Evolutionary conservation across 2,797 vertebrate species (phyloP), one percentile per base, ranked within the genome.

Genomic region (Syngnathus rostellatus): DNA sequence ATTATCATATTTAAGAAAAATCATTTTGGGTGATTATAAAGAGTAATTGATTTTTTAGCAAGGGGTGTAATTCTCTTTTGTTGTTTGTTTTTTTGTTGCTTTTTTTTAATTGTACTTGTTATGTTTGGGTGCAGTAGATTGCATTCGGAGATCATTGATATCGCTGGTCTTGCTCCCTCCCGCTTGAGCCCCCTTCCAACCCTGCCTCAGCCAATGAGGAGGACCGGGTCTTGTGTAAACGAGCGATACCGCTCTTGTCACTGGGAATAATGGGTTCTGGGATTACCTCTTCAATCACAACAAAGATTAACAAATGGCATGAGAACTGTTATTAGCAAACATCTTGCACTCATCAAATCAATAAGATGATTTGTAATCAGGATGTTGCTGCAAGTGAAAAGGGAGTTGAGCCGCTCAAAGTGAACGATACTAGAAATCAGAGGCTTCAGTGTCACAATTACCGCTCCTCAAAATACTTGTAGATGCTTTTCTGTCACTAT

Each of bases 1-100:
- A 99, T 97, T 95, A 97, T 98, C 95, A 99, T 98, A 98, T 99
- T 99, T 97, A 97, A 94, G 93, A 94, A 96, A 96, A 99, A 98
- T 98, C 94, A 95, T 99, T 98, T 96, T 93, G 91, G 88, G 91
- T 94, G 93, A 96, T 96, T 96, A 97, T 94, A 93, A 87, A 80
- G 90, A 93, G 93, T 95, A 97, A 97, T 96, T 90, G 94, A 92
- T 93, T 94, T 94, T 93, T 93, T 91, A 92, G 93, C 81, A 87
- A 90, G 90, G 90, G 91, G 70, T 91, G 92, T 95, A 94, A 95
- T 95, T 95, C 93, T 95, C 92, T 74, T 92, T 70, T 90, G 89
- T 62, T 54, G 53, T 25, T 46, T 58, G 66, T 50, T 46, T 31
- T 51, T 51, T 57, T 63, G n/a, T 14, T 55, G 11, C 57, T 93